Conservation (phyloP, 1,140 invertebrate genomes). For the Penaeus vannamei region DNA sequence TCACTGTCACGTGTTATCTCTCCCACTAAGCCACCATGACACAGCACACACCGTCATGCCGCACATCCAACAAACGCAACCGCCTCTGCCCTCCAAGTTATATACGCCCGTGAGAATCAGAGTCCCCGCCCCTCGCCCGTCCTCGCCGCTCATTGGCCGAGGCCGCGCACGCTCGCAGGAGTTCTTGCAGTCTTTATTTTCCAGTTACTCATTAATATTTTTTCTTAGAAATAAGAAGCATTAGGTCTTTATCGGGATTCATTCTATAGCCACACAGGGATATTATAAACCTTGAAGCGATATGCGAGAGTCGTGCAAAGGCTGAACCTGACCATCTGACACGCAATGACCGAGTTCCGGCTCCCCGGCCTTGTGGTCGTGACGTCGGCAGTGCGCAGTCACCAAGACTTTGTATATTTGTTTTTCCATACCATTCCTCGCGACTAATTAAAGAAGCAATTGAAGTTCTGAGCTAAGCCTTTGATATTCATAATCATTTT, state of each 20-base stretch:
- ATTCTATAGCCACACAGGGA: not conserved
- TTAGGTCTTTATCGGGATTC: no score
- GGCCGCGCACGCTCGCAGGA: constrained; percentile 22
- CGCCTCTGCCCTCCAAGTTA: constrained; percentile 10
- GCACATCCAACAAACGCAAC: constrained; percentile 59
- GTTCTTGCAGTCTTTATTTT: constrained; percentile 19
- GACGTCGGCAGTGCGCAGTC: constrained; percentile 8
- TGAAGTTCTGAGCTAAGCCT: no score
- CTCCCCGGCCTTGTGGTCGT: not conserved
- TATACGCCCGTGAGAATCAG: constrained; percentile 35
- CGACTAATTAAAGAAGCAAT: no score
- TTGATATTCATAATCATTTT: no score
- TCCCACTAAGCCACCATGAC: constrained; percentile 53
- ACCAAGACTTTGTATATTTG: no score
- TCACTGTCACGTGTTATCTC: constrained; percentile 63
- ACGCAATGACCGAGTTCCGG: constrained; percentile 8
- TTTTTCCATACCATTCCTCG: no score
- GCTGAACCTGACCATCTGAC: constrained; percentile 20
- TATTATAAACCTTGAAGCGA: not conserved
- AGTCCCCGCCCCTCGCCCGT: not conserved
- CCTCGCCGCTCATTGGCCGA: constrained; percentile 23
- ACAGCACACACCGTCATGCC: constrained; percentile 57
- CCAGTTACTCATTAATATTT: constrained; percentile 58
- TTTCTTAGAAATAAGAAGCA: constrained; percentile 46
- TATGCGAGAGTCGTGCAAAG: no score